Evolutionary conservation across 2,888 invertebrate species (phyloP).

Genomic region (Alloscopus bannaensis): DNA sequence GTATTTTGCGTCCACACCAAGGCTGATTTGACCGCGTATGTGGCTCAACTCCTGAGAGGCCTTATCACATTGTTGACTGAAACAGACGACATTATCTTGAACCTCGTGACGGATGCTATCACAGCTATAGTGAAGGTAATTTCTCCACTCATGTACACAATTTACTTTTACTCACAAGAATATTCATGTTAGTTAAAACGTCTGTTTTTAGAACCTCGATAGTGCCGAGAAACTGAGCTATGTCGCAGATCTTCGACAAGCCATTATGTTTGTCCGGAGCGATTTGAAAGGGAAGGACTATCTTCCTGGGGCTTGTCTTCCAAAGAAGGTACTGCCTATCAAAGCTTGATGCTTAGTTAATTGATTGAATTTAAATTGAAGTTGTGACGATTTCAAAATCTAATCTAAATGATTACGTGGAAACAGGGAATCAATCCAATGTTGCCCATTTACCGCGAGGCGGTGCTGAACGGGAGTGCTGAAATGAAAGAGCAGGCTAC

Average conservation of each 20-base stretch:
- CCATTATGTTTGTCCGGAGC: conserved; percentile 91
- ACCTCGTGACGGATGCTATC: conserved; percentile 94
- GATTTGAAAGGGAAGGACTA: conserved; percentile 85
- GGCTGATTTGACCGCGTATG: conserved; percentile 90
- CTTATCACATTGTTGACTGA: conserved; percentile 90
- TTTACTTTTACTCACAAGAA: conserved; percentile 11
- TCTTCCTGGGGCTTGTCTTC: conserved; percentile 92
- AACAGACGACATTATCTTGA: conserved; percentile 86
- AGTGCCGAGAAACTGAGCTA: conserved; percentile 89
- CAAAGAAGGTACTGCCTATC: conserved; percentile 82
- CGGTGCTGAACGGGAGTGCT: conserved; percentile 94
- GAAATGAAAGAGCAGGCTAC: conserved; percentile 98
- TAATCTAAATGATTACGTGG: conserved; percentile 24
- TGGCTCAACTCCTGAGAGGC: conserved; percentile 91
- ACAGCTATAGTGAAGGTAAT: conserved; percentile 86
- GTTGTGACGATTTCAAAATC: neutral
- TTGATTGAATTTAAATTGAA: conserved; percentile 14
- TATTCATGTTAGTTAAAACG: neutral
- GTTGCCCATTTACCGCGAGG: conserved; percentile 95
- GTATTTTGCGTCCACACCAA: conserved; percentile 93
- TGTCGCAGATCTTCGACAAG: conserved; percentile 92
- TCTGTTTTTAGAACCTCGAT: conserved; percentile 82
- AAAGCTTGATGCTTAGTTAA: neutral
- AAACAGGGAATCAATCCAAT: conserved; percentile 91
- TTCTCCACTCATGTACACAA: neutral